Evolutionary conservation across 2,113 vertebrate genomes (phyloP), one percentile per base, ranked within the genome.

Genomic region (Anser cygnoides): DNA sequence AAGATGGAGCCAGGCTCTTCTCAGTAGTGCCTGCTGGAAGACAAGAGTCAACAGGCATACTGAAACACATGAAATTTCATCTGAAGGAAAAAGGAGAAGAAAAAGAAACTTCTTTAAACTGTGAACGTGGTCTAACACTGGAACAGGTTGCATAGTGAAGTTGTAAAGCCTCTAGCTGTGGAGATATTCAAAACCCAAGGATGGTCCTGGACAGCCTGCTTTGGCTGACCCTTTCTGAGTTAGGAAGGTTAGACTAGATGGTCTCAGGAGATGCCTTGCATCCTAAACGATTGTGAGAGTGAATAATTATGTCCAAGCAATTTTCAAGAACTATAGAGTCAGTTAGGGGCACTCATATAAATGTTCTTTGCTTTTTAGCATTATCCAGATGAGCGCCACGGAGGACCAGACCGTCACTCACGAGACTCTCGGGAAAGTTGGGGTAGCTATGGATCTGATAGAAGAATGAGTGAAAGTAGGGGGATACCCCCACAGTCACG

Each of bases 361-460:
- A 39, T 19, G 12, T 31, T 54, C 18, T 70, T 73, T 74, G 41
- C 67, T 61, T 66, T 79, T 7, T 75, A 99, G 99, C 98, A 99
- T 76, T 99, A 99, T 81, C 98, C 98, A 21, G 99, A 99, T 8
- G 97, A 98, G 49, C 98, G 99, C 41, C 98, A 98, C 0, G 97
- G 98, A 12, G 98, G 98, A 39, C 98, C 98, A 11, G 99, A 99
- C 22, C 98, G 99, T 87, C 99, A 99, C 13, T 96, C 98, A 28
- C 98, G 99, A 75, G 99, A 99, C 16, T 98, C 98, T 1, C 95
- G 99, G 17, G 99, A 99, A 4, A 98, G 98, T 3, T 99, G 99
- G 99, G 96, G 98, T 3, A 83, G 97, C 78, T 98, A 98, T 0
- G 97, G 98, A 11, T 99, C 98, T 1, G 99, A 99, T 96, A 99